Conservation (phyloP, 2,113 vertebrate species). For the Rhinolophus ferrumequinum region DNA sequence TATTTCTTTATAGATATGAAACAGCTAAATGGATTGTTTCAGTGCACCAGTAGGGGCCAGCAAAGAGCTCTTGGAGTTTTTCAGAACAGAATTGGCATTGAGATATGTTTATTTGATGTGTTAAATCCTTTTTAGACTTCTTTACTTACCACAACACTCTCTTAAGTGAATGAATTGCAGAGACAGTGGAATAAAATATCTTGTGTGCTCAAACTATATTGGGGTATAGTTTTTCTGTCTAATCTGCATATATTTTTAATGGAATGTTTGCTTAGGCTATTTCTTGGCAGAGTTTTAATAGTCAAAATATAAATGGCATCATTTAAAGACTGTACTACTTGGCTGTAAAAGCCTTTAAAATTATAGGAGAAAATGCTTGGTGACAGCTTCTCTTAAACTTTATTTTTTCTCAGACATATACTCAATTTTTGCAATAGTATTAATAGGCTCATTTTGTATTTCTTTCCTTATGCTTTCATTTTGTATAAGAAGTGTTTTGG, state of each 20-base stretch:
- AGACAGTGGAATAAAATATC: slow-evolving; percentile 78
- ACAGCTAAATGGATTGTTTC: slow-evolving; percentile 65
- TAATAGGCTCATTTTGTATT: slow-evolving; percentile 40
- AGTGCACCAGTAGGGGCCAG: slow-evolving; percentile 83
- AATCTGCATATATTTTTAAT: slow-evolving; percentile 81
- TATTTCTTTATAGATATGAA: slow-evolving; percentile 38
- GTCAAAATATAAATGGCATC: slow-evolving; percentile 81
- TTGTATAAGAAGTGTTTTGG: slow-evolving; percentile 40
- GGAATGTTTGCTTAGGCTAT: slow-evolving; percentile 77
- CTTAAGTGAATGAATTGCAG: slow-evolving; percentile 75
- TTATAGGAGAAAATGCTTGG: slow-evolving; percentile 76
- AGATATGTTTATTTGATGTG: slow-evolving; percentile 81
- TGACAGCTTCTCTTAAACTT: slow-evolving; percentile 70
- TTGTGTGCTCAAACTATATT: slow-evolving; percentile 63
- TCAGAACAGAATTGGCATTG: slow-evolving; percentile 75
- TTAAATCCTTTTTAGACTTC: slow-evolving; percentile 75
- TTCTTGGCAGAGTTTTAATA: slow-evolving; percentile 81
- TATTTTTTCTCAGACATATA: neutral
- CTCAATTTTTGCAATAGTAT: slow-evolving; percentile 55
- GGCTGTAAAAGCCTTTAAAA: slow-evolving; percentile 73
- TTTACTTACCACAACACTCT: slow-evolving; percentile 71
- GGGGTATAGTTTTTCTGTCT: slow-evolving; percentile 72
- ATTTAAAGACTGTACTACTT: slow-evolving; percentile 78
- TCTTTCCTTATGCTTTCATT: slow-evolving; percentile 53
- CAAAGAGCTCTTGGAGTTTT: slow-evolving; percentile 78